Base-by-base conservation (phyloP, 2,113 vertebrate genomes). In the Gracilinanus agilis region DNA sequence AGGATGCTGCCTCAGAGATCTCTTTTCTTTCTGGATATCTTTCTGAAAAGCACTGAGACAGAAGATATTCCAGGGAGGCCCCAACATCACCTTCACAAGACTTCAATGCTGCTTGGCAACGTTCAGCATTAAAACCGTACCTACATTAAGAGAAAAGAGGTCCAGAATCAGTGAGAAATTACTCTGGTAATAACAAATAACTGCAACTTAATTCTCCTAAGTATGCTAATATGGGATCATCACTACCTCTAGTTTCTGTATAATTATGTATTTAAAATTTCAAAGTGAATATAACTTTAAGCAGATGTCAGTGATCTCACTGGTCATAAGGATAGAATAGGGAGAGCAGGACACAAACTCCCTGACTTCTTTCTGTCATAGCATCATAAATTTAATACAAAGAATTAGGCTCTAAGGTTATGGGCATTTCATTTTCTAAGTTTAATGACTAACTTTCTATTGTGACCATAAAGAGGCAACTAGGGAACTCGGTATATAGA, bases 51-150 rank as follows among this genome's bases (percentile, higher is more conserved):
- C 99, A 99, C 97, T 99, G 99, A 24, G 94, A 96, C 0, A 99
- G 98, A 21, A 99, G 99, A 88, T 98, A 97, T 89, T 99, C 99
- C 94, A 99, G 49, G 0, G 99, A 99, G 3, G 98, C 98, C 13
- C 99, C 99, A 16, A 99, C 98, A 29, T 99, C 99, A 29, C 99
- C 99, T 40, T 98, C 98, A 93, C 98, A 98, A 16, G 98, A 95
- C 92, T 99, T 98, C 96, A 99, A 97, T 0, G 99, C 98, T 5
- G 95, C 97, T 89, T 98, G 98, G 96, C 99, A 99, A 11, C 97
- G 99, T 44, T 99, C 99, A 12, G 97, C 97, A 96, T 99, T 98
- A 98, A 99, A 99, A 7, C 99, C 99, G 92, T 99, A 99, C 96
- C 99, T 99, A 94, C 16, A 83, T 27, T 55, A 94, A 92, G 93